Conservation (phyloP, 2,797 vertebrate species). For the Dromococcyx pavoninus region DNA sequence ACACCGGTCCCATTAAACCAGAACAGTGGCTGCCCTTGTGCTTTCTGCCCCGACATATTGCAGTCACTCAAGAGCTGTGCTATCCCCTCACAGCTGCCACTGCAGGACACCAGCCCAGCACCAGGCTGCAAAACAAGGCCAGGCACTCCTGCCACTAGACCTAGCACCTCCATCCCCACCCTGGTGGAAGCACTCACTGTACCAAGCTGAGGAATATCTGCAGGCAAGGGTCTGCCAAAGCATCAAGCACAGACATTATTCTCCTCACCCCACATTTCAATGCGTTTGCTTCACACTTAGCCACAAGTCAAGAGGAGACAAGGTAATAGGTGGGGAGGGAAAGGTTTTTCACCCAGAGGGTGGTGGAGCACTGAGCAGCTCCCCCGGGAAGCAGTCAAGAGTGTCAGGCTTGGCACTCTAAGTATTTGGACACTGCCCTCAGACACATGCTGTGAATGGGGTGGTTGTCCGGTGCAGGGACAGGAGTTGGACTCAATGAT, state of each 20-base stretch:
- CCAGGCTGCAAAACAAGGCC: accelerated
- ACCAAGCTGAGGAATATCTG: accelerated
- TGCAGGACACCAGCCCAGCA: accelerated
- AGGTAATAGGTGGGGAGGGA: no score
- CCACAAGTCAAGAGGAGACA: no score
- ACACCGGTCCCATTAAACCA: accelerated
- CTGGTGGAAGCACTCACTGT: accelerated
- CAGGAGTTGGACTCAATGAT: no score
- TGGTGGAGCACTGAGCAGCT: no score
- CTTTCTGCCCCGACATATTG: accelerated
- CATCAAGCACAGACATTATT: no score
- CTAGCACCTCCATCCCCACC: accelerated
- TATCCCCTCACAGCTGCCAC: not conserved
- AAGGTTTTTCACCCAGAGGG: no score
- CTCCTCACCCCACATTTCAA: not conserved
- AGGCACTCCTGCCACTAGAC: accelerated
- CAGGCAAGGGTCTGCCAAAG: accelerated
- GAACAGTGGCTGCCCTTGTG: accelerated
- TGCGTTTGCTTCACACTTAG: accelerated
- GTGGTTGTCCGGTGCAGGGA: no score
- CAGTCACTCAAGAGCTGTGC: not conserved
- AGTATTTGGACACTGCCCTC: no score
- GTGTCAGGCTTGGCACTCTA: no score
- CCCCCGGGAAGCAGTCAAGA: no score
- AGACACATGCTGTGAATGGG: no score